Evolutionary conservation across 2,888 invertebrate genomes (phyloP).

Genomic region (Drosophila helvetica): DNA sequence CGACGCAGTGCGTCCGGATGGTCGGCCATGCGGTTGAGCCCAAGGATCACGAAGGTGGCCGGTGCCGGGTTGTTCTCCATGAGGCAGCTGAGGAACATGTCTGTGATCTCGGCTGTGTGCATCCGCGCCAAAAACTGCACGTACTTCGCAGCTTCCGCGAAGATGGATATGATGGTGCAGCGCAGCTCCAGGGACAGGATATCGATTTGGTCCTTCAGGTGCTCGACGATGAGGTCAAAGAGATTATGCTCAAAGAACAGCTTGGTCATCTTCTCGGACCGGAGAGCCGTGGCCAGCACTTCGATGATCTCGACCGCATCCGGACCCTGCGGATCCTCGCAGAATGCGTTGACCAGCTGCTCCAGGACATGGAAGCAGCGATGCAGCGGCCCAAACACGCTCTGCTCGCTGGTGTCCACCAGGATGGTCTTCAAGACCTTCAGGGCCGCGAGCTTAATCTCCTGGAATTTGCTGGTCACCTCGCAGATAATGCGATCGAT

Average conservation of each 20-base stretch:
- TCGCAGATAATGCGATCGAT: constrained; percentile 76
- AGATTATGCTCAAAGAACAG: constrained; percentile 79
- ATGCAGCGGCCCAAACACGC: constrained; percentile 54
- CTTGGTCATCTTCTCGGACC: constrained; percentile 71
- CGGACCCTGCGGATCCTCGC: constrained; percentile 48
- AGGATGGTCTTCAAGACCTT: constrained; percentile 69
- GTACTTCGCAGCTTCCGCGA: constrained; percentile 74
- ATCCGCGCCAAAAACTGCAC: constrained; percentile 60
- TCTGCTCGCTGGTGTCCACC: constrained; percentile 58
- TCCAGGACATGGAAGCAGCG: constrained; percentile 63
- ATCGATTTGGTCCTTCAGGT: constrained; percentile 46
- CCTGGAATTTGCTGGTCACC: constrained; percentile 68
- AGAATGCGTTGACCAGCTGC: constrained; percentile 71
- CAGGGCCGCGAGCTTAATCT: constrained; percentile 70
- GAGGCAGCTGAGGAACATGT: constrained; percentile 68
- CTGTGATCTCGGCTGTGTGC: constrained; percentile 57
- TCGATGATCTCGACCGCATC: constrained; percentile 68
- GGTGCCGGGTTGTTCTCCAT: constrained; percentile 54
- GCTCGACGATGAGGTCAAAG: constrained; percentile 69
- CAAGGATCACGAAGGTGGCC: constrained; percentile 61
- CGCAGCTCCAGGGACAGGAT: constrained; percentile 34
- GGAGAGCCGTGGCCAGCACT: constrained; percentile 71
- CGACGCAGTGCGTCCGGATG: constrained; percentile 58
- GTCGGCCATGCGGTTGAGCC: constrained; percentile 71
- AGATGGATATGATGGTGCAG: constrained; percentile 69